phyloP scores from a whole-genome alignment of 92 coral and sea anemone genomes.

The Parazoanthus swiftii region DNA sequence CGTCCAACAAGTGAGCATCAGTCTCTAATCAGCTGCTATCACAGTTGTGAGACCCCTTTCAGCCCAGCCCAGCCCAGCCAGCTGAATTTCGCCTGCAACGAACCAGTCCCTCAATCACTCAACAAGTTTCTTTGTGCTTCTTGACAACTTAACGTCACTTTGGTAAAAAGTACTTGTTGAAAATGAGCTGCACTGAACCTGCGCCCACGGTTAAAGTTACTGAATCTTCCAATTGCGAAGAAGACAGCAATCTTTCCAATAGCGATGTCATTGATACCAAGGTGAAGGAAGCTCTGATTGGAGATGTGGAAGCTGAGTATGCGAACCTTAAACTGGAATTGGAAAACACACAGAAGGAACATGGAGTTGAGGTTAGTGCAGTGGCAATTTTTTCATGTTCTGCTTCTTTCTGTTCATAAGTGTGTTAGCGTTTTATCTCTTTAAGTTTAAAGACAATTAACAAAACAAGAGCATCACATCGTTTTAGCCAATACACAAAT shows the following conservation, averaged over 20 bases:
- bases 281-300: not conserved
- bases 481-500: no score
- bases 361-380: slow-evolving; percentile 23
- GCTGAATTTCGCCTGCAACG: slow-evolving; percentile 1
- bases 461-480: not conserved
- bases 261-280: not conserved
- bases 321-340: not conserved
- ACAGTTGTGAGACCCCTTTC: slow-evolving; percentile 26
- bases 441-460: not conserved
- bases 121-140: not conserved
- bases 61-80: slow-evolving; percentile 19
- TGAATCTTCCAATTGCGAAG: not conserved
- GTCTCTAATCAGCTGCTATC: slow-evolving; percentile 13
- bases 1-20: not conserved
- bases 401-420: not conserved
- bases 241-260: not conserved
- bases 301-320: not conserved
- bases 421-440: not conserved
- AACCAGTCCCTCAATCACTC: not conserved
- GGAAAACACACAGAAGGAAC: slow-evolving; percentile 9
- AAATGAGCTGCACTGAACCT: not conserved
- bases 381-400: not conserved
- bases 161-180: not conserved
- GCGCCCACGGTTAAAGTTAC: not conserved
- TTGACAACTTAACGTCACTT: slow-evolving; percentile 8